Percentiles rank a stretch among this genome's conserved stretches.
phyloP scores from a whole-genome alignment of 2,113 vertebrate species.

The Caranx ignobilis region DNA sequence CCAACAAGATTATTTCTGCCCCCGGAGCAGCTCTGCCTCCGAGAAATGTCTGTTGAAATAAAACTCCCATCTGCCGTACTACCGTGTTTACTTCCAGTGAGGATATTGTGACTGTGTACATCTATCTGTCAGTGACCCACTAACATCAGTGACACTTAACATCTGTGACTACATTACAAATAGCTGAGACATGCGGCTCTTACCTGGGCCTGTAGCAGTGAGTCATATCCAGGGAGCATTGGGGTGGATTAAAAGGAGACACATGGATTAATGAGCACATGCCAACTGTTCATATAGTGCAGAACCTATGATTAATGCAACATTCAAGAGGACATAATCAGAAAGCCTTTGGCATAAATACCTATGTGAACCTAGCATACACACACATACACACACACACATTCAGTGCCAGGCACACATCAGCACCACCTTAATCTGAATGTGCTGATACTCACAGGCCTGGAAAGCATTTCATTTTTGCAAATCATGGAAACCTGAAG shows the following conservation, averaged over 20 bases:
- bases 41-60: constrained; percentile 35
- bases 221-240: constrained; percentile 50
- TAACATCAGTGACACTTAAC: constrained; percentile 51
- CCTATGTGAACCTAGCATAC: constrained; percentile 38
- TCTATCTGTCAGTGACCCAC: constrained; percentile 54
- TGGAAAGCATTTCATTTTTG: constrained; percentile 49
- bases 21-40: constrained; percentile 19
- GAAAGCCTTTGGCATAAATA: constrained; percentile 49
- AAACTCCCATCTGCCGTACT: constrained; percentile 21
- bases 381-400: constrained; percentile 11
- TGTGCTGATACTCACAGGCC: constrained; percentile 42
- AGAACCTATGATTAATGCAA: constrained; percentile 66
- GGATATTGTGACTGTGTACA: constrained; percentile 17
- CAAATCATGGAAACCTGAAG: constrained; percentile 51
- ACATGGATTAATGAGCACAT: constrained; percentile 69
- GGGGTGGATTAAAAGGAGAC: constrained; percentile 59
- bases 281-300: constrained; percentile 63
- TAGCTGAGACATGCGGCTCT: constrained; percentile 53
- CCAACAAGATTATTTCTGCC: constrained; percentile 51
- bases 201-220: constrained; percentile 85
- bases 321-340: constrained; percentile 47
- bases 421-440: constrained; percentile 51
- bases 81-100: constrained; percentile 41
- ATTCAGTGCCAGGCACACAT: neutral
- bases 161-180: constrained; percentile 31